Percentiles rank a stretch among this genome's conserved stretches.
These are phyloP conservation scores for Holothuria scabra DNA, from an alignment of 53 echinoderm and acorn worm species.

Conservation along the genomic window DNA sequence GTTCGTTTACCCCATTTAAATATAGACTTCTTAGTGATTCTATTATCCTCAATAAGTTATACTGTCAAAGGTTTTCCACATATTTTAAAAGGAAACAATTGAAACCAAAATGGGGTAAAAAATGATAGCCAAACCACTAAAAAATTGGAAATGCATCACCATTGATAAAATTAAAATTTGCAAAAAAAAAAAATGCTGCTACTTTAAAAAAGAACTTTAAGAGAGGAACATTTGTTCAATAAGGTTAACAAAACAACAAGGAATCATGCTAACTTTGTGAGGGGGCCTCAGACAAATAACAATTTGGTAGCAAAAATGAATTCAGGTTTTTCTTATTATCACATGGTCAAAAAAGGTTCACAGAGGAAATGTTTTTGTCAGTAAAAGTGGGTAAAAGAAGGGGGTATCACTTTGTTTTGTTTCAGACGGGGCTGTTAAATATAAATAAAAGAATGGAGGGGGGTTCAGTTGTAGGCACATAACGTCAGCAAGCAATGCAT, in stretches of 20 bases:
- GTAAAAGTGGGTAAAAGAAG: conserved; percentile 1
- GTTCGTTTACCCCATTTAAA: too few relatives aligned
- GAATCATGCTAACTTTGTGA: conserved; percentile 47
- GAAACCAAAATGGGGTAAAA: too few relatives aligned
- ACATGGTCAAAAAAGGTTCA: conserved; percentile 37
- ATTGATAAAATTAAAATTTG: too few relatives aligned
- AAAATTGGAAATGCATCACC: too few relatives aligned
- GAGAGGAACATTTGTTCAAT: too few relatives aligned
- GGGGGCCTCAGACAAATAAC: conserved; percentile 29
- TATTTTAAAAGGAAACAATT: too few relatives aligned
- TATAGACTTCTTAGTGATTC: too few relatives aligned
- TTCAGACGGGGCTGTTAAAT: conserved; percentile 10
- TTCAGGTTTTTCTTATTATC: background rate
- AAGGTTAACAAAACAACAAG: background rate
- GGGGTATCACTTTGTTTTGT: background rate
- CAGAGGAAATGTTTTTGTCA: conserved; percentile 29
- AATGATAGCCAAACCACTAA: too few relatives aligned
- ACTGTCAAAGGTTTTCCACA: too few relatives aligned
- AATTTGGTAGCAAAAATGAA: conserved; percentile 30
- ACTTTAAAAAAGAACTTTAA: too few relatives aligned
- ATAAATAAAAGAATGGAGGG: conserved; percentile 21
- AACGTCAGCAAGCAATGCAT: conserved; percentile 29
- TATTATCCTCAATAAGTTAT: too few relatives aligned
- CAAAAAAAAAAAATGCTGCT: too few relatives aligned
- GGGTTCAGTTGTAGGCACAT: conserved; percentile 35